Evolutionary conservation across 2,888 invertebrate species (phyloP).

Genomic region (Drosophila yooni): DNA sequence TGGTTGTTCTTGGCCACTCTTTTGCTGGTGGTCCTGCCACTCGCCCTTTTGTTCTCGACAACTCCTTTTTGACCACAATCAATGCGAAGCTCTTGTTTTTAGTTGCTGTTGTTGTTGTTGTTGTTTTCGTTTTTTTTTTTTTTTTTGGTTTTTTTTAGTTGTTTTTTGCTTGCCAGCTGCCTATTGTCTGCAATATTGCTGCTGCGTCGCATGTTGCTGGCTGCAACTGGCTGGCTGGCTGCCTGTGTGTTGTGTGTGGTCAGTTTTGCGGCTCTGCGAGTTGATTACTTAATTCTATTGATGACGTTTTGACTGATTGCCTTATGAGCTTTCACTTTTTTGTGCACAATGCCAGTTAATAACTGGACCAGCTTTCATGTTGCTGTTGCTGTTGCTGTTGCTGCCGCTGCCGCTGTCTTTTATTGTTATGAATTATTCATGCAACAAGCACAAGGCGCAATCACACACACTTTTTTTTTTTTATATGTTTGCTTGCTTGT

Average conservation of each 20-base stretch:
- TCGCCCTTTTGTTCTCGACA: slow-evolving; percentile 58
- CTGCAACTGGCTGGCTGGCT: slow-evolving; percentile 9
- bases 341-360: slow-evolving; percentile 66
- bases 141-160: neutral
- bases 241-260: slow-evolving; percentile 65
- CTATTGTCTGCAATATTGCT: slow-evolving; percentile 49
- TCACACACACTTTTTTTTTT: slow-evolving; percentile 36
- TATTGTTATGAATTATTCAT: slow-evolving; percentile 75
- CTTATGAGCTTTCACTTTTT: slow-evolving; percentile 81
- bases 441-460: slow-evolving; percentile 68
- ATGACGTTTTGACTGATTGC: slow-evolving; percentile 82
- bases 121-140: neutral
- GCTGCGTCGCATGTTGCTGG: slow-evolving; percentile 9
- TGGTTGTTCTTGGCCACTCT: slow-evolving; percentile 41
- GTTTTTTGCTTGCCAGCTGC: slow-evolving; percentile 15
- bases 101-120: neutral
- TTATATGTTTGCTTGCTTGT: slow-evolving; percentile 13
- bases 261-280: slow-evolving; percentile 60
- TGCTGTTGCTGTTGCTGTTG: slow-evolving; percentile 20
- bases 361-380: slow-evolving; percentile 63
- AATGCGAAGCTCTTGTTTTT: slow-evolving; percentile 49
- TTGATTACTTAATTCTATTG: slow-evolving; percentile 83
- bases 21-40: slow-evolving; percentile 69
- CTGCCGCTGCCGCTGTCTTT: slow-evolving; percentile 48
- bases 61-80: slow-evolving; percentile 75